Percentiles rank a stretch among this genome's conserved stretches.
phyloP scores from a whole-genome alignment of 2,113 vertebrate species.

The human (Homo sapiens) region GRCh38 chr1:168795001-168795500 shows the following conservation, averaged over 20 bases:
- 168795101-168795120: no score
- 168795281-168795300: neutral
- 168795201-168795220: no score
- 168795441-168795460: neutral
- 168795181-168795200: no score
- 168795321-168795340: neutral
- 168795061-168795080: no score
- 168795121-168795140: no score
- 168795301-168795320: neutral
- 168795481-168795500: neutral
- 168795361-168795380: neutral
- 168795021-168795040: no score
- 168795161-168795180: no score
- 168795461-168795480: neutral
- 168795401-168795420: neutral
- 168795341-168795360: neutral
- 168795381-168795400: neutral
- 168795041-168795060: no score
- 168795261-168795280: neutral
- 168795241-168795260: no score
- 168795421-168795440: neutral
- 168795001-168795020: no score
- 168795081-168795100: no score
- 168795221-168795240: fast-evolving
- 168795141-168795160: no score